Conservation (phyloP, 2,113 vertebrate species). For the Tyto alba region DNA sequence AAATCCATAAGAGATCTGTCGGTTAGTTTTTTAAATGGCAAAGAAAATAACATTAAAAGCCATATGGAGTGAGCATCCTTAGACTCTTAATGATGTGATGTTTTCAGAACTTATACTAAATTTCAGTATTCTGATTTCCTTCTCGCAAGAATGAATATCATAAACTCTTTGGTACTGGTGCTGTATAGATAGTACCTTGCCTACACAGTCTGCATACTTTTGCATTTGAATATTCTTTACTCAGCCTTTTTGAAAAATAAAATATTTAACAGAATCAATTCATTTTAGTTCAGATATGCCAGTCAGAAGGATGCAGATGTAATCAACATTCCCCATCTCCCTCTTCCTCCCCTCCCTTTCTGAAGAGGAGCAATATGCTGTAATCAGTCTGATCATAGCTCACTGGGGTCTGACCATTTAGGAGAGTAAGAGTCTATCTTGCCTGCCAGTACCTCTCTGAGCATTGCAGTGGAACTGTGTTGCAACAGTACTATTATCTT, state of each 20-base stretch:
- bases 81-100: background rate
- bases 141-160: background rate
- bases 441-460: background rate
- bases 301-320: background rate
- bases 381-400: background rate
- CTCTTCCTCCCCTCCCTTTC: background rate
- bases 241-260: background rate
- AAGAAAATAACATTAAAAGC: background rate
- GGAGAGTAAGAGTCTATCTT: slow-evolving; percentile 15
- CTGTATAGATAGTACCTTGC: background rate
- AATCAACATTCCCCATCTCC: background rate
- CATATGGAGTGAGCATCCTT: background rate
- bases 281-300: background rate
- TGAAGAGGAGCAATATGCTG: background rate
- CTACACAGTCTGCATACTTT: background rate
- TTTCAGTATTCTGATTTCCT: background rate
- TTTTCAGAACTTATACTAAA: background rate
- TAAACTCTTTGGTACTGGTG: background rate
- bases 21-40: background rate
- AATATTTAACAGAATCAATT: slow-evolving; percentile 17
- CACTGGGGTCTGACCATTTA: background rate
- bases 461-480: background rate
- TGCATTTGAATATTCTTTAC: slow-evolving; percentile 8
- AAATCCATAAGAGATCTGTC: background rate
- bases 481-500: background rate